Evolutionary conservation across 1,140 invertebrate species (phyloP), one percentile per base, ranked within the genome.

Genomic region (Diorhabda elongata): DNA sequence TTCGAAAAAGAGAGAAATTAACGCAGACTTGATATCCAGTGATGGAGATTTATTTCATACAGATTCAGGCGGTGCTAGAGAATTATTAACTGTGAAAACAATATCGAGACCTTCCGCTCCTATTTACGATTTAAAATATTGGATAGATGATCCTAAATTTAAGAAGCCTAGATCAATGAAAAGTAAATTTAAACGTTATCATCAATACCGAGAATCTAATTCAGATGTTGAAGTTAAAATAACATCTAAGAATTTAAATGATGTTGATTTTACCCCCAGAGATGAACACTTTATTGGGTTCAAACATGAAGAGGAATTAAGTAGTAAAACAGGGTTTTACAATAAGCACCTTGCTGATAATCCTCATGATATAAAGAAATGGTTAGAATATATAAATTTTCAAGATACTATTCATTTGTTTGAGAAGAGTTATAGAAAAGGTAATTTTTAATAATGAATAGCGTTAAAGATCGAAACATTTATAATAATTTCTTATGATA

Each of bases 361-460:
- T 69, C 84, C 86, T 41, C 71, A 79, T 47, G 79, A 88, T 77
- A 71, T 87, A 47, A 68, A 84, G 59, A 71, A 82, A 42, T 88
- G 87, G 83, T 73, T 88, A 56, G 78, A 88, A 74, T 88, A 87
- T 75, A 74, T 86, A 5, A 72, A 84, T 42, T 85, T 86, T 77
- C 87, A 89, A 75, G 84, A 87, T 82, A 75, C 61, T 67, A 68
- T 80, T 60, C 75, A 72, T 68, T 76, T 84, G 68, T 82, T 84
- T 73, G 70, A 81, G 67, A 82, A 81, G 71, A 76, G 79, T 9
- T 81, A 80, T 68, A 67, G 72, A 26, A 80, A 80, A 74, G 80
- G 78, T 5, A 80, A 77, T 8, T 52, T n/a, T 52, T 8, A 52
- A n/a, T 26, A 26, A 26, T 26, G 26, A 71, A 78, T 74, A 78